Evolutionary conservation across 2,113 vertebrate species (phyloP), one percentile per base, ranked within the genome.

Genomic region (Dolichotis patagonum): DNA sequence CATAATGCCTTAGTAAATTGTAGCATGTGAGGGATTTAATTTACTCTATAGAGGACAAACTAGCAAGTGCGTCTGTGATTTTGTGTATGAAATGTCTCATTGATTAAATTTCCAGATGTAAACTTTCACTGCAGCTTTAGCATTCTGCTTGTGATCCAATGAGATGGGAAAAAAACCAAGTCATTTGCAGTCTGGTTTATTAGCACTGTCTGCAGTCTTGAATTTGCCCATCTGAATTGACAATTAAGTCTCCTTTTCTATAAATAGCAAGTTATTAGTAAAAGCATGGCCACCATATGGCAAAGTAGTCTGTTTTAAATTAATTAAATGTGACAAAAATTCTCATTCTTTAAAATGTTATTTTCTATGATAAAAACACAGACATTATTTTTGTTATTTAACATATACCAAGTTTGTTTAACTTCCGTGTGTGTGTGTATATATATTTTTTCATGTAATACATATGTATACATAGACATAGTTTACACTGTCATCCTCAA

Each of bases 241-340:
- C 65, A 69, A 62, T 91, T 91, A 90, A 95, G 85, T 12, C 78
- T 94, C 54, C 19, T n/a, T 88, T 91, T 87, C 19, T 80, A 1
- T 69, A 91, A 52, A 84, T 96, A 97, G 93, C 30, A 65, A 49
- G 54, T 88, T 94, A 73, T 67, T n/a, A 52, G 69, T 87, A 92
- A 91, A 91, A 94, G 84, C 90, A 75, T 96, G 95, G 67, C 56
- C 93, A 56, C 82, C 41, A 9, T 13, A 17, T 35, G 89, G 85
- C 17, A 82, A 91, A 88, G 93, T 92, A 54, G 30, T 91, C 67
- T 96, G 6, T 80, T 90, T 96, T 97, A 93, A 96, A 85, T 26
- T 93, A 22, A 87, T 92, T 85, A 73, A 11, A 81, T 86, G 7
- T 32, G 60, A 19, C 11, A 20, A n/a, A 87, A 63, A 80, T 43